Base-by-base conservation (phyloP, 1,140 invertebrate genomes). In the Solenopsis fugax region DNA sequence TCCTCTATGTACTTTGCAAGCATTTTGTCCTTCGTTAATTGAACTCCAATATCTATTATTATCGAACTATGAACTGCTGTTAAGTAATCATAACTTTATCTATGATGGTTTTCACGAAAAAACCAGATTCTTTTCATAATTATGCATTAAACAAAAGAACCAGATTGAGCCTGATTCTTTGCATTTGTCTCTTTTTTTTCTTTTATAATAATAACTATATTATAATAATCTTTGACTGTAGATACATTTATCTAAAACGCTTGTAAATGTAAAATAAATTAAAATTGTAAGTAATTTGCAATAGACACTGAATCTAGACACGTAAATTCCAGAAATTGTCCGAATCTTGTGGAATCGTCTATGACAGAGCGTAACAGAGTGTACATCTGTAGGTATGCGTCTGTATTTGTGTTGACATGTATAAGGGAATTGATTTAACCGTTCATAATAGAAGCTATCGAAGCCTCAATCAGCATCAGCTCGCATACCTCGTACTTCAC, bases 401-500 rank as follows among this genome's bases (percentile, higher is more conserved):
- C 87, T 93, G 86, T 93, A 91, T 93, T 88, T 92, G 60, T 65
- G 29, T 81, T 77, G 85, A 91, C 85, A 91, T 78, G 85, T 93
- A 91, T 92, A 93, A 89, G 93, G 91, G 93, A 95, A 95, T 95
- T 94, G 89, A 93, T 94, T 94, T 94, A 94, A 93, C 89, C 91
- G 92, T 92, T 91, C 92, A 92, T 93, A 93, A 93, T 85, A 93
- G 93, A 93, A 93, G 89, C 92, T 93, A 91, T 90, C 81, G 87
- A 92, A 93, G 92, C 90, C 87, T 95, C 94, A 95, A 93, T 95
- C 94, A 29, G 29, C 29, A 85, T 98, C 98, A 75, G 97, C 97
- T 91, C 96, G 96, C 97, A 98, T 98, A 84, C 98, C 98, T 91
- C 98, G 96, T 82, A 98, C 98, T 94, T 98, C 97, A 73, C 98